phyloP scores from a whole-genome alignment of 2,113 vertebrate genomes.

The Hyperopisus bebe region DNA sequence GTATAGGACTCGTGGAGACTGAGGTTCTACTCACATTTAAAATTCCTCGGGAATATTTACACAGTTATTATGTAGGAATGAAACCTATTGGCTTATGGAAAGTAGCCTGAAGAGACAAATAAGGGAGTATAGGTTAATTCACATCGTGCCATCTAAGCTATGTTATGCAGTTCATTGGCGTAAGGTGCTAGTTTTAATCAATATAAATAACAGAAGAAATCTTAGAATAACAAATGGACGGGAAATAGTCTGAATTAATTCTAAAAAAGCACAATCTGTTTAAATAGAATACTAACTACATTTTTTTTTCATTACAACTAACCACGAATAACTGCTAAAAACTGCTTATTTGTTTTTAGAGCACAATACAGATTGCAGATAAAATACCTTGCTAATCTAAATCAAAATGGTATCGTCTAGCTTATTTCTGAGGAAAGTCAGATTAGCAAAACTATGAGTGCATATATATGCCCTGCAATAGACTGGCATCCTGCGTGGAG shows the following conservation, averaged over 20 bases:
- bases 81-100: neutral
- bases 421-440: neutral
- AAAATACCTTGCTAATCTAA: neutral
- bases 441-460: neutral
- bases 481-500: neutral
- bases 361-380: neutral
- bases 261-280: neutral
- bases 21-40: neutral
- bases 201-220: neutral
- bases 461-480: neutral
- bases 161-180: neutral
- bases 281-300: neutral
- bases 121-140: neutral
- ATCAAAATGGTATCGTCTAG: neutral
- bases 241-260: neutral
- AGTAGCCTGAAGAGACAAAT: neutral
- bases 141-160: neutral
- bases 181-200: neutral
- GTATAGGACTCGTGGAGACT: neutral
- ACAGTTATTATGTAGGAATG: neutral
- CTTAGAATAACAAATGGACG: neutral
- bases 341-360: neutral
- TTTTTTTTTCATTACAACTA: neutral
- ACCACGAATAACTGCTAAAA: neutral
- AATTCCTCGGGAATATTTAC: neutral